Evolutionary conservation across 2,113 vertebrate species (phyloP).

Genomic region (Bambusicola thoracicus): DNA sequence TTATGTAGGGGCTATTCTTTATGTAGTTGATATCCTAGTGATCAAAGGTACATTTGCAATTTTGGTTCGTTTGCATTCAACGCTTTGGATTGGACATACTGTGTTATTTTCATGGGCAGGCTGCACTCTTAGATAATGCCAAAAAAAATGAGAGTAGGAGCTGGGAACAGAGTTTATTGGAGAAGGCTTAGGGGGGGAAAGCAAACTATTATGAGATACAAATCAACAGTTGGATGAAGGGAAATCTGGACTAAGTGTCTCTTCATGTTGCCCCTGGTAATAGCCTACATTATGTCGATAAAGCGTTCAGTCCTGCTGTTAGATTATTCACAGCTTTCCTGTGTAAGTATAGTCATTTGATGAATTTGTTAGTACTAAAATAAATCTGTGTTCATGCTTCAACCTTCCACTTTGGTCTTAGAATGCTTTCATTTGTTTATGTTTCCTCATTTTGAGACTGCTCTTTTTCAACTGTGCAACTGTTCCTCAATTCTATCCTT

Average conservation of each 20-base stretch:
- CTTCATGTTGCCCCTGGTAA: not conserved
- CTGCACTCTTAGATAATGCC: not conserved
- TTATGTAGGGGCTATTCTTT: not conserved
- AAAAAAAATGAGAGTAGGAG: not conserved
- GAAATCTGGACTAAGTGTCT: not conserved
- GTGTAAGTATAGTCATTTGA: not conserved
- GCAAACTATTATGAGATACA: accelerated
- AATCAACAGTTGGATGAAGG: not conserved
- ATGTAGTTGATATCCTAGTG: not conserved
- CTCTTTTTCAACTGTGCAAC: not conserved
- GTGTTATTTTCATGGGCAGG: not conserved
- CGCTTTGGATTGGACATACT: not conserved
- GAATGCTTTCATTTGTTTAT: not conserved
- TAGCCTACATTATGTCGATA: not conserved
- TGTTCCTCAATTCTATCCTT: not conserved
- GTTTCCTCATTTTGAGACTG: not conserved
- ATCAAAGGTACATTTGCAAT: not conserved
- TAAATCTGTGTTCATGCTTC: not conserved
- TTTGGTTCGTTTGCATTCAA: not conserved
- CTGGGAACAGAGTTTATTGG: not conserved
- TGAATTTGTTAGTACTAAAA: not conserved
- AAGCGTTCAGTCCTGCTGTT: not conserved
- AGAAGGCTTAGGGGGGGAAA: not conserved
- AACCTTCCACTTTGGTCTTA: not conserved
- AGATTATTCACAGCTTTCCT: not conserved